phyloP scores from a whole-genome alignment of 1,140 invertebrate species.

The Euwallacea fornicatus region DNA sequence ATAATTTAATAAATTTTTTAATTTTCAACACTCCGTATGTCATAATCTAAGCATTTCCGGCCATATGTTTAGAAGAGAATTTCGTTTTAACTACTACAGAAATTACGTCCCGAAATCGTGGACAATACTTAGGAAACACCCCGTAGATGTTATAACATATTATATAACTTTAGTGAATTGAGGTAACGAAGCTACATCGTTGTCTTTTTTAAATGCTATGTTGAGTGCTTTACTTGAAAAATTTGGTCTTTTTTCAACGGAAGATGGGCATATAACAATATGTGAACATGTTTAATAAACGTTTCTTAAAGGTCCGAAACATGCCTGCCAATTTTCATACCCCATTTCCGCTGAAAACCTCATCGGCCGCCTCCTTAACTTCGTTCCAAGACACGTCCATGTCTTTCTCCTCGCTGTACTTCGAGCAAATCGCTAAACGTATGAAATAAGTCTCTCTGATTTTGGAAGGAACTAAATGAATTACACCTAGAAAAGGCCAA shows the following conservation, averaged over 20 bases:
- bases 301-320: conserved; percentile 10
- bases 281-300: neutral
- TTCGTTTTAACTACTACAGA: neutral
- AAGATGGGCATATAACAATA: conserved; percentile 1
- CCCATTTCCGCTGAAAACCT: conserved; percentile 52
- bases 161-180: no score
- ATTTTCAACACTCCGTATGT: no score
- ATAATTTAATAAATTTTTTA: no score
- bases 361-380: conserved; percentile 71
- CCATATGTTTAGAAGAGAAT: no score
- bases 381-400: conserved; percentile 87
- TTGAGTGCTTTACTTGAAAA: no score
- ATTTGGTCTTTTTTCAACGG: neutral
- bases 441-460: conserved; percentile 83
- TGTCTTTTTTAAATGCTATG: no score
- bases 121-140: no score
- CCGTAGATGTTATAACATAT: no score
- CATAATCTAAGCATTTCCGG: no score
- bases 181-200: no score
- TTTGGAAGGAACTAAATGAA: conserved; percentile 93
- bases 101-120: no score
- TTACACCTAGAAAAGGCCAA: conserved; percentile 63
- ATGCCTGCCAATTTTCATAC: conserved; percentile 10
- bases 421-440: conserved; percentile 87
- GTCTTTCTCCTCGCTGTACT: conserved; percentile 79